These are phyloP conservation scores for Megaptera novaeangliae DNA, from an alignment of 2,113 vertebrate genomes.

Conservation along the genomic window DNA sequence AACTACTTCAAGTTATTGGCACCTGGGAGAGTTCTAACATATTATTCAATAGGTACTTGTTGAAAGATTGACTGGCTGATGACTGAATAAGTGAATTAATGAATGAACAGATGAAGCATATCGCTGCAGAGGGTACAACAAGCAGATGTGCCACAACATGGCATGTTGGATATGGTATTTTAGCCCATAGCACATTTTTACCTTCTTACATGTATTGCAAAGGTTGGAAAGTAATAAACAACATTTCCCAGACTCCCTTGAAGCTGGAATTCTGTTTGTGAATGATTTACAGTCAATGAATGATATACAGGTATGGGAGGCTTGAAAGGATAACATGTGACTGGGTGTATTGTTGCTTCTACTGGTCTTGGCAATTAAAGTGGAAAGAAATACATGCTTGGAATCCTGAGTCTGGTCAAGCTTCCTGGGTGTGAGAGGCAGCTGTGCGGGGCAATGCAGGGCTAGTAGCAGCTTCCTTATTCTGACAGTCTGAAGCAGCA, in stretches of 20 bases:
- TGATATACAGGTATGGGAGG: not conserved
- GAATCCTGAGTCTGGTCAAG: not conserved
- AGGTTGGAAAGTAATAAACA: not conserved
- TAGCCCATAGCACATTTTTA: not conserved
- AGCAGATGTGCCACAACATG: not conserved
- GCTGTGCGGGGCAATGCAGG: not conserved
- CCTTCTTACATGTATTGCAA: not conserved
- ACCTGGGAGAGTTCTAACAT: not conserved
- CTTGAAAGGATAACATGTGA: not conserved
- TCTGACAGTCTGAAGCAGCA: not conserved
- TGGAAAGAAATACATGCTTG: not conserved
- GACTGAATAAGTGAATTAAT: not conserved
- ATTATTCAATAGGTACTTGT: not conserved
- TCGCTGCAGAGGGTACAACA: not conserved
- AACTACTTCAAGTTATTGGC: not conserved
- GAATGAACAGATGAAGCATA: not conserved
- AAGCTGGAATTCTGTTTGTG: not conserved
- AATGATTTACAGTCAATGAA: not conserved
- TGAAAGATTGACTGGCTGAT: not conserved
- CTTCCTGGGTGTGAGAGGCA: not conserved
- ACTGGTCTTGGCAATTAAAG: not conserved
- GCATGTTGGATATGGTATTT: not conserved
- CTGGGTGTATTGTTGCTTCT: not conserved
- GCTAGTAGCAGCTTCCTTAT: not conserved
- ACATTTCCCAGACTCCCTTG: not conserved